These are phyloP conservation scores for Penaeus monodon DNA, from an alignment of 2,888 invertebrate genomes.

Conservation along the genomic window DNA sequence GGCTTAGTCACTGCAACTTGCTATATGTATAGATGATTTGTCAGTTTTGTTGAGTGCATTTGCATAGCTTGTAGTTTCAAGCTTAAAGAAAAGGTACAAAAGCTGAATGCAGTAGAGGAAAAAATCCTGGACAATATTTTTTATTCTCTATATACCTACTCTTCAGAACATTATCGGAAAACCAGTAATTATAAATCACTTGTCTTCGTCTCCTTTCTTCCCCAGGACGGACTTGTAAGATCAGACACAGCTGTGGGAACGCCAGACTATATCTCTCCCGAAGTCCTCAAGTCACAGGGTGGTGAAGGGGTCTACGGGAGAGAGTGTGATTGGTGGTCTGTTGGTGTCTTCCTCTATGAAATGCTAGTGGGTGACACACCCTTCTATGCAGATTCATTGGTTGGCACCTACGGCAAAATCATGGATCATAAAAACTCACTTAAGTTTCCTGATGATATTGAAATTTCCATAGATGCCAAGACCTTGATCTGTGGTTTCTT, in stretches of 20 bases:
- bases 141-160: no score
- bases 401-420: constrained; percentile 98
- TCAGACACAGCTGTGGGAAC: constrained; percentile 99
- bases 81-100: no score
- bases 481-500: constrained; percentile 92
- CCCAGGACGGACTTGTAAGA: constrained; percentile 89
- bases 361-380: constrained; percentile 99
- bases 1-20: no score
- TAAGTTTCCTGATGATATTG: constrained; percentile 90
- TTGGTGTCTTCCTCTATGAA: constrained; percentile 97
- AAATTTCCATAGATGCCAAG: constrained; percentile 82
- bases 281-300: constrained; percentile 95
- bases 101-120: no score
- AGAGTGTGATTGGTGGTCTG: constrained; percentile 99
- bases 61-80: no score
- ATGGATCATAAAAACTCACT: constrained; percentile 98
- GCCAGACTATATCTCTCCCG: constrained; percentile 99
- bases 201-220: no score
- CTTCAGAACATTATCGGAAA: no score
- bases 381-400: constrained; percentile 97
- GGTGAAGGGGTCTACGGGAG: constrained; percentile 95
- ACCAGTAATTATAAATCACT: no score
- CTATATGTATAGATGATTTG: no score
- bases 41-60: no score
- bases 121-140: no score